These are phyloP conservation scores for human (Homo sapiens) DNA, from an alignment of 2,113 vertebrate species.

Conservation along the genomic window GRCh38 chrX:50008001-50008500, in stretches of 20 bases:
- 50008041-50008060: background rate
- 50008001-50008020: background rate
- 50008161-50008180: background rate
- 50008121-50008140: background rate
- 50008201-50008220: background rate
- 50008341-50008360: background rate
- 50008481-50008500: conserved; percentile 60
- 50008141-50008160: background rate
- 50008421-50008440: background rate
- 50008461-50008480: conserved; percentile 53
- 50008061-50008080: background rate
- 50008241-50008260: conserved; percentile 17
- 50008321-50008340: background rate
- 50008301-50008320: conserved; percentile 33
- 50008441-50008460: conserved; percentile 57
- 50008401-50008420: background rate
- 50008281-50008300: conserved; percentile 21
- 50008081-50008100: background rate
- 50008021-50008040: conserved; percentile 17
- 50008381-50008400: background rate
- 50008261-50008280: conserved; percentile 29
- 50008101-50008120: conserved; percentile 4
- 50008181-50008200: background rate
- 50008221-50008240: background rate
- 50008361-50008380: background rate